Evolutionary conservation across 1,140 invertebrate species (phyloP).

Genomic region (Hesperophylax magnus): DNA sequence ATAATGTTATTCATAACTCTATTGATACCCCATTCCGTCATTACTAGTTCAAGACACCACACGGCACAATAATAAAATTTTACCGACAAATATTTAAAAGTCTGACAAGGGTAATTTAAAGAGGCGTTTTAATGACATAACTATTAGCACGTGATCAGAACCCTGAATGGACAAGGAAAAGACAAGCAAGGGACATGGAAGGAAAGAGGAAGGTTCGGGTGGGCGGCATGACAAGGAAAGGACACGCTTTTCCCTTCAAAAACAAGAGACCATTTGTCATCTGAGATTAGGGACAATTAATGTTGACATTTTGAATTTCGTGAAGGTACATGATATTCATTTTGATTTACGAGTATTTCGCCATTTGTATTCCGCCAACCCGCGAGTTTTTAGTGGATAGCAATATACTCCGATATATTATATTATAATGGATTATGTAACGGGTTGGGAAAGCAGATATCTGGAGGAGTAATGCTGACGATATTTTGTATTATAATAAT

Average conservation of each 20-base stretch:
- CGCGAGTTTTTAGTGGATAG: background rate
- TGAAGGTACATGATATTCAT: conserved; percentile 29
- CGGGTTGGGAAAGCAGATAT: too few relatives aligned
- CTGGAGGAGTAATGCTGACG: too few relatives aligned
- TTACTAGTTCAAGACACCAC: too few relatives aligned
- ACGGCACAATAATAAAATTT: too few relatives aligned
- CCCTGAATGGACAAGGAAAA: background rate
- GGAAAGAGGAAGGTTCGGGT: background rate
- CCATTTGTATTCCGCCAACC: background rate
- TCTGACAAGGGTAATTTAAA: too few relatives aligned
- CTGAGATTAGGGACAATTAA: conserved; percentile 35
- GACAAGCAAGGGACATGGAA: background rate
- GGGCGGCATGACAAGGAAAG: background rate
- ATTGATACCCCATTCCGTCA: too few relatives aligned
- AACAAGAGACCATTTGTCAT: conserved; percentile 36
- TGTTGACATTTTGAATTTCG: conserved; percentile 33
- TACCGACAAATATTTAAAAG: too few relatives aligned
- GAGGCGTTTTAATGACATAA: background rate
- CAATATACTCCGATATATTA: too few relatives aligned
- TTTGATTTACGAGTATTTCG: conserved; percentile 13
- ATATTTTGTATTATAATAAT: too few relatives aligned
- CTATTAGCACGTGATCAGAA: conserved; percentile 20
- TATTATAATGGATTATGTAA: too few relatives aligned
- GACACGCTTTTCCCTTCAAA: conserved; percentile 25
- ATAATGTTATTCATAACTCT: too few relatives aligned